Percentiles rank a stretch among this genome's conserved stretches.
Conservation (phyloP, 2,113 vertebrate genomes). For the Poeciliopsis prolifica region DNA sequence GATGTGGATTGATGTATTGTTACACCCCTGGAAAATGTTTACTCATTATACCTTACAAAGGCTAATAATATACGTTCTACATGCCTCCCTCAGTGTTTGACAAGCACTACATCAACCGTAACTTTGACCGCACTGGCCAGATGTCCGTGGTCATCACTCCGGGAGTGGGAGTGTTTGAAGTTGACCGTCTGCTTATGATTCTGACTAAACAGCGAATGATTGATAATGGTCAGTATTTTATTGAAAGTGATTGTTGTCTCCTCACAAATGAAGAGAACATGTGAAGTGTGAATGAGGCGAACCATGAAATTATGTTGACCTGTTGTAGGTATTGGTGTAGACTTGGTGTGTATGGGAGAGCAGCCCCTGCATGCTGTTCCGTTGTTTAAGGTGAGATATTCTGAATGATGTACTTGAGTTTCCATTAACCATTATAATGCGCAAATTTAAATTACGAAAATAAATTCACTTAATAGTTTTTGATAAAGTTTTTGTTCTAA, state of each 20-base stretch:
- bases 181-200: conserved; percentile 97
- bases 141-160: conserved; percentile 99
- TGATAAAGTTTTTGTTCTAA: no score
- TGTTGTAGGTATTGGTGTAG: conserved; percentile 91
- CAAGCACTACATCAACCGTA: conserved; percentile 99
- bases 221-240: conserved; percentile 87
- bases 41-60: background rate
- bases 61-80: background rate
- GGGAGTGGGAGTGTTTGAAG: conserved; percentile 94
- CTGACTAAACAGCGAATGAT: conserved; percentile 99
- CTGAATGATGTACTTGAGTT: background rate
- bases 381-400: conserved; percentile 88
- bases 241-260: background rate
- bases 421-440: no score
- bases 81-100: conserved; percentile 87
- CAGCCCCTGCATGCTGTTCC: conserved; percentile 96
- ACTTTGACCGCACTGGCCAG: conserved; percentile 97
- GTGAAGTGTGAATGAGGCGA: background rate
- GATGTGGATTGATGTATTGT: no score
- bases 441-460: no score
- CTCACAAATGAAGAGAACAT: background rate
- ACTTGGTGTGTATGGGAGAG: conserved; percentile 98
- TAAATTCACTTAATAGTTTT: no score
- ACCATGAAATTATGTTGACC: background rate
- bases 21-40: no score